Conservation (phyloP, 35 echinoderm and acorn worm genomes). For the Ptychodera flava region DNA sequence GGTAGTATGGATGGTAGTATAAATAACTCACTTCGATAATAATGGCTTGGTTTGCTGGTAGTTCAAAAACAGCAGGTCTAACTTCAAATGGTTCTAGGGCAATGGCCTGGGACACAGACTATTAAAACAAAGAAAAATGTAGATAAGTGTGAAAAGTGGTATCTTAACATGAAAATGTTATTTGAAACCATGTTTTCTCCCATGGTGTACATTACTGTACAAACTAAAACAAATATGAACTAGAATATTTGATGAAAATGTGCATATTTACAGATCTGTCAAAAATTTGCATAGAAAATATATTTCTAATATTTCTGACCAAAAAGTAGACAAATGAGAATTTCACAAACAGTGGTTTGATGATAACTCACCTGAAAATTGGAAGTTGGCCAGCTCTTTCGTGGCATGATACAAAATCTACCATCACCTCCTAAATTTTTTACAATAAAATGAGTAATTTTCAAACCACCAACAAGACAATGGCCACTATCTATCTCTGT, state of each 20-base stretch:
- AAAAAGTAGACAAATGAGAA: no score
- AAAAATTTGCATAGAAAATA: no score
- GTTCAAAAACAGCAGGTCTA: slow-evolving; percentile 86
- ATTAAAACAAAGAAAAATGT: not conserved
- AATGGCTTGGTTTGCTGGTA: slow-evolving; percentile 77
- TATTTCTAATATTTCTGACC: no score
- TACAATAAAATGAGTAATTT: slow-evolving; percentile 57
- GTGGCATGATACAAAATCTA: slow-evolving; percentile 89
- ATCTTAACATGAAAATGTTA: not conserved
- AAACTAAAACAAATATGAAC: no score
- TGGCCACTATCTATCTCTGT: slow-evolving; percentile 78
- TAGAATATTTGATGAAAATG: no score
- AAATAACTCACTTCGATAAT: slow-evolving; percentile 71
- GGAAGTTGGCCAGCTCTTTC: slow-evolving; percentile 83
- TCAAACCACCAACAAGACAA: slow-evolving; percentile 55
- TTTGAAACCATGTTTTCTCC: not conserved
- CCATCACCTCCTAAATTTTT: slow-evolving; percentile 82
- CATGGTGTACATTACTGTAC: no score
- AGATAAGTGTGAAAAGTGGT: not conserved
- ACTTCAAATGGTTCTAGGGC: slow-evolving; percentile 69
- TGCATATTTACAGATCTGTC: no score
- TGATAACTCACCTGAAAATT: slow-evolving; percentile 73
- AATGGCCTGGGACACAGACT: slow-evolving; percentile 59
- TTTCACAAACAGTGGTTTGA: no score
- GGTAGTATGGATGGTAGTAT: no score